These are phyloP conservation scores for Rhopalosiphum padi DNA, from an alignment of 1,140 invertebrate genomes.

Conservation along the genomic window DNA sequence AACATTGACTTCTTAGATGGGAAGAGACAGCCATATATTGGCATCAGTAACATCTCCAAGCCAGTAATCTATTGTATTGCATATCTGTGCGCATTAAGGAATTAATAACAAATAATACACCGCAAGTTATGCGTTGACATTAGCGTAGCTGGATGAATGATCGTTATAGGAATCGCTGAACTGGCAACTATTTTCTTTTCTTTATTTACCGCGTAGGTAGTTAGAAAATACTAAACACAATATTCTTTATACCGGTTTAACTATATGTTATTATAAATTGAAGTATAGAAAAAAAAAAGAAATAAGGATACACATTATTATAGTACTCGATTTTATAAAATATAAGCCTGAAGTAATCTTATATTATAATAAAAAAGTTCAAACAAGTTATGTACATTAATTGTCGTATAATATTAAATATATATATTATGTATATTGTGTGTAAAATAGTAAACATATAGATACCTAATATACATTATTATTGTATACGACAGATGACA, in stretches of 20 bases:
- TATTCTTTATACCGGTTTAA: background rate
- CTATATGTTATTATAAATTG: background rate
- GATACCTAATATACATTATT: background rate
- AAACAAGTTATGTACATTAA: background rate
- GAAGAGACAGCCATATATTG: background rate
- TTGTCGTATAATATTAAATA: background rate
- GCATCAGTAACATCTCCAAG: background rate
- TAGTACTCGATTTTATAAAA: background rate
- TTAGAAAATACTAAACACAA: background rate
- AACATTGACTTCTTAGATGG: background rate
- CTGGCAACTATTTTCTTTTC: background rate
- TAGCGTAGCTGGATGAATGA: background rate
- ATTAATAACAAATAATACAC: background rate
- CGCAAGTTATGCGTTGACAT: background rate
- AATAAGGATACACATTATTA: background rate
- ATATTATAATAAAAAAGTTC: background rate
- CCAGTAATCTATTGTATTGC: background rate
- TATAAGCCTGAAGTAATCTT: background rate
- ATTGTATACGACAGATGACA: background rate
- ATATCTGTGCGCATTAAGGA: background rate
- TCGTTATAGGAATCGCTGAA: background rate
- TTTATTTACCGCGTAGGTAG: background rate
- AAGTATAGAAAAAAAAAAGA: background rate
- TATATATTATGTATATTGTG: background rate
- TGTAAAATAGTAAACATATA: background rate